phyloP scores from a whole-genome alignment of 1,140 invertebrate genomes.

The Mylabris phalerata region DNA sequence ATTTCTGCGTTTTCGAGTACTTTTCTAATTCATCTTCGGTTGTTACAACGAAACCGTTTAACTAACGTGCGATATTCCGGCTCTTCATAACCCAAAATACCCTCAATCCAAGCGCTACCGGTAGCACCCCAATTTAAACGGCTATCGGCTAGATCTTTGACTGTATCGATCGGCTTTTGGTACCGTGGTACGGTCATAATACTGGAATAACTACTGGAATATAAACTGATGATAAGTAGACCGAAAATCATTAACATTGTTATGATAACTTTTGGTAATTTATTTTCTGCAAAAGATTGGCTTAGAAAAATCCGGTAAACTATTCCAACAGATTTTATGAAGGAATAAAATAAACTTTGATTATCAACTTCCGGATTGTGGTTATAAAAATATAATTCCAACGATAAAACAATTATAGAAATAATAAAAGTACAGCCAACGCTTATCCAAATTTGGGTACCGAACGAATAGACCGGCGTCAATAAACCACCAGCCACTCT shows the following conservation, averaged over 20 bases:
- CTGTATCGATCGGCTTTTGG: constrained; percentile 25
- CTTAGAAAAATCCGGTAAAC: too few species aligned
- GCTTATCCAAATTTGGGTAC: constrained; percentile 26
- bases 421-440: too few species aligned
- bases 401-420: too few species aligned
- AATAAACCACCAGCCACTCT: constrained; percentile 27
- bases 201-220: constrained; percentile 48
- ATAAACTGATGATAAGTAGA: constrained; percentile 28
- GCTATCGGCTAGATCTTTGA: constrained; percentile 25
- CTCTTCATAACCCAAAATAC: constrained; percentile 23
- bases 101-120: constrained; percentile 27
- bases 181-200: constrained; percentile 49
- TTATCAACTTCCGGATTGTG: too few species aligned
- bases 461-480: constrained; percentile 30
- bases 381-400: too few species aligned
- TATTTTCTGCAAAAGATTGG: too few species aligned
- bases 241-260: neutral
- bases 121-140: constrained; percentile 29
- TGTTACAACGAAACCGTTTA: constrained; percentile 18
- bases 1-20: constrained; percentile 17
- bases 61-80: constrained; percentile 17
- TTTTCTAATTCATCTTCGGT: constrained; percentile 18
- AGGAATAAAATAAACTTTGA: too few species aligned
- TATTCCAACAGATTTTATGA: too few species aligned
- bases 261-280: neutral